Percentiles rank a stretch among this genome's conserved stretches.
phyloP scores from a whole-genome alignment of 2,113 vertebrate species.

The Tupaia chinensis region DNA sequence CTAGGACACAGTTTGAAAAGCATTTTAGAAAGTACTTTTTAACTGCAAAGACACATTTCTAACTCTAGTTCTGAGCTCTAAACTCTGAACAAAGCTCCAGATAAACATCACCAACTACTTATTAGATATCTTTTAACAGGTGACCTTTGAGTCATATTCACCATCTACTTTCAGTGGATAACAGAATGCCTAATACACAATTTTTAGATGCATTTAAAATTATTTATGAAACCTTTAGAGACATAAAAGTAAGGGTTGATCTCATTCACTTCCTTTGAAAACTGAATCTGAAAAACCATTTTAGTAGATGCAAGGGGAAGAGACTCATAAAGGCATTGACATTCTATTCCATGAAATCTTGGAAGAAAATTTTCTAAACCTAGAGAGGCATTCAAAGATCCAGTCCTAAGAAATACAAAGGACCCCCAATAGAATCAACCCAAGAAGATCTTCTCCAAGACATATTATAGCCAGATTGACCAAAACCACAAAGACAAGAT shows the following conservation, averaged over 20 bases:
- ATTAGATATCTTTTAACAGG: background rate
- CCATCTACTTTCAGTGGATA: background rate
- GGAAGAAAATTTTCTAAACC: background rate
- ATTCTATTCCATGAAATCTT: background rate
- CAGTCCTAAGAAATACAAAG: too few species aligned
- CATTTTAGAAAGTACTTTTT: background rate
- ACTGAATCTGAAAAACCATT: background rate
- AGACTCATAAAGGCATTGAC: too few species aligned
- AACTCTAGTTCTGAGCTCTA: background rate
- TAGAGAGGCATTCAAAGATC: too few species aligned
- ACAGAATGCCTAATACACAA: background rate
- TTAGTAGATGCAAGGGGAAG: background rate
- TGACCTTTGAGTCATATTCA: background rate
- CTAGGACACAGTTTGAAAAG: background rate
- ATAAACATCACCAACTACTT: background rate
- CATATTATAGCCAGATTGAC: too few species aligned
- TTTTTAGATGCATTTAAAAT: background rate
- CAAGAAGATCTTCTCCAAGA: too few species aligned
- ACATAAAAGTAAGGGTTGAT: background rate
- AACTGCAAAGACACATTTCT: background rate
- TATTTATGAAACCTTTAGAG: background rate
- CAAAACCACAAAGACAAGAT: too few species aligned
- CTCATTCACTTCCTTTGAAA: slow-evolving; percentile 14
- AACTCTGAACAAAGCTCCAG: slow-evolving; percentile 12
- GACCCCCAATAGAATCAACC: too few species aligned